Base-by-base conservation (phyloP, 2,113 vertebrate genomes). In the Bubo bubo region DNA sequence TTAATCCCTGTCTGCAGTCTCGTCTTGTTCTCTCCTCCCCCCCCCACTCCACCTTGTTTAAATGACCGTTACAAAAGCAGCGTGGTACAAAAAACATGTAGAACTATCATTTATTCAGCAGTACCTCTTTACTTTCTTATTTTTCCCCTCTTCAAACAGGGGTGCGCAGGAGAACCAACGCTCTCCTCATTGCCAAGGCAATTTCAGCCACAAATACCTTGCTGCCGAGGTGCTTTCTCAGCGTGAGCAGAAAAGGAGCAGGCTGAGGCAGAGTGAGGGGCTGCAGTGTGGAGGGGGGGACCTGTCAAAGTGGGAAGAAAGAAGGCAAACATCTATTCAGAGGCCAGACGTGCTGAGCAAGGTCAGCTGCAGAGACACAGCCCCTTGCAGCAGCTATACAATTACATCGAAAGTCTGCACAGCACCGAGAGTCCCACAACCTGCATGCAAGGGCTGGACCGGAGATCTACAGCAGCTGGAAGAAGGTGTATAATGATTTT, bases 371-470 rank as follows among this genome's bases (percentile, higher is more conserved):
- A 91, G 96, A 94, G 94, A 71, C 85, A 68, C 82, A 94, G 97
- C 95, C 96, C 97, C 88, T 95, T 94, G 79, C 85, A 96, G 97
- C 97, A 98, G 97, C 98, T 98, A 94, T 96, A 82, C 97, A 96
- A 98, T 98, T 98, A 98, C 92, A n/a, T 81, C 96, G 88, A 71
- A 98, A 98, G 95, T 97, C 98, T 98, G 97, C 97, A 97, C 90
- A 93, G 97, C 73, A 88, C 83, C 19, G 2, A 85, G 76, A 96
- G 94, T 96, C 97, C 94, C 90, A 84, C 85, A 98, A 26, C 93
- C 87, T 94, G 68, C 63, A 79, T 80, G 58, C 91, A 70, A 71
- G 55, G 35, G 75, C 59, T 62, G 70, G 92, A 87, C 86, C 30
- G 1, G 67, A 88, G 77, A 87, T 87, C 86, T 52, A 81, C 76